Percentiles rank a stretch among this genome's conserved stretches.
phyloP scores from a whole-genome alignment of 2,113 vertebrate genomes.

The Eulacestoma nigropectus region DNA sequence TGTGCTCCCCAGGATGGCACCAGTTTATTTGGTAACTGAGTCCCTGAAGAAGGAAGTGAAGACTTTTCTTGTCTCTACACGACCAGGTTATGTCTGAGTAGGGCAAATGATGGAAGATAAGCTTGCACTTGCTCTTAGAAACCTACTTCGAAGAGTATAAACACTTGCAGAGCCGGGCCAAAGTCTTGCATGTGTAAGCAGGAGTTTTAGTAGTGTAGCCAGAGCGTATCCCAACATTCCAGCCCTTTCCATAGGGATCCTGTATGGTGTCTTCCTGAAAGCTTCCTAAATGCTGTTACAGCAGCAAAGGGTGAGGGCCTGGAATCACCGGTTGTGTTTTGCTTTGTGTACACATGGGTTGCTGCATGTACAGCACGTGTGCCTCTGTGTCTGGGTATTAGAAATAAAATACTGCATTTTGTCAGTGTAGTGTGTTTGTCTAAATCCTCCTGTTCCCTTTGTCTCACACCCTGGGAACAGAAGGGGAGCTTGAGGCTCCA shows the following conservation, averaged over 20 bases:
- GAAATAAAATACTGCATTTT: not conserved
- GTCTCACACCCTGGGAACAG: not conserved
- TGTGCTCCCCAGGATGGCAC: not conserved
- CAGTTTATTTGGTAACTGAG: not conserved
- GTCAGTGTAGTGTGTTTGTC: not conserved
- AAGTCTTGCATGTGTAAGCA: not conserved
- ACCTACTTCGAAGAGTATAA: not conserved
- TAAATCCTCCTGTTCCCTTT: not conserved
- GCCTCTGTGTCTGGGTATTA: not conserved
- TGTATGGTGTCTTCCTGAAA: not conserved
- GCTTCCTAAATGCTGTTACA: not conserved
- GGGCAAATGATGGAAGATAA: not conserved
- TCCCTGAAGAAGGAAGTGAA: not conserved
- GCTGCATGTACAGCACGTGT: not conserved
- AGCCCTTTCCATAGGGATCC: not conserved
- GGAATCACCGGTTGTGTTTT: not conserved
- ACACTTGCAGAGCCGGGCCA: not conserved
- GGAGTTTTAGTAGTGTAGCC: not conserved
- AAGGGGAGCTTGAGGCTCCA: not conserved
- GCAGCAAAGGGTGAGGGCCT: not conserved
- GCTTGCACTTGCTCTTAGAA: not conserved
- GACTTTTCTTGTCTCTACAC: not conserved
- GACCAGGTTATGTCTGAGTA: not conserved
- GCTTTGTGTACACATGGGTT: fast-evolving
- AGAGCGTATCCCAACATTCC: not conserved